Base-by-base conservation (phyloP, 2,888 invertebrate genomes). In the Rosalia funebris region DNA sequence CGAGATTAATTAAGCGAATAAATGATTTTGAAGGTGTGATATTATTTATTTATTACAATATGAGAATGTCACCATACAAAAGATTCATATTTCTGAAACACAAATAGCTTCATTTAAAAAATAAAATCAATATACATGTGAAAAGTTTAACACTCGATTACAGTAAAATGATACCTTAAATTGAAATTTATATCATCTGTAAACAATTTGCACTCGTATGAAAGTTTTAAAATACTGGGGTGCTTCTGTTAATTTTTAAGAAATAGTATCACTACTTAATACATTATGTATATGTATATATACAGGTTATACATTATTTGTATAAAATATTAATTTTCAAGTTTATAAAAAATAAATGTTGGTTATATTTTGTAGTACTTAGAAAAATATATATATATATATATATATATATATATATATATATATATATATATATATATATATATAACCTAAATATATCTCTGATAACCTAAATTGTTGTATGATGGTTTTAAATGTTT, bases 251-350 rank as follows among this genome's bases (percentile, higher is more conserved):
- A 7, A 34, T 34, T n/a, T 25, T 34, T 34, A 34, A 34, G 3
- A 7, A 34, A 34, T 34, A 34, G 10, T 11, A 34, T 34, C 11
- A 34, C 34, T 34, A 34, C 34, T 34, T n/a, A n/a, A 7, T 7
- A 34, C 34, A n/a, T 34, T 34, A 10, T 34, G 10, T 34, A 34
- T 34, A n/a, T 7, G 10, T 34, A 34, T 34, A 34, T 34, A 34
- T 34, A n/a, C 11, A 34, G 34, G 34, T 34, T 34, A 34, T 34
- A 34, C 34, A 34, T 34, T n/a, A 34, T 34, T 34, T 34, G 34
- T 34, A 34, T 34, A 34, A 34, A 11, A 34, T 11, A 34, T 34
- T n/a, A n/a, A 10, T 34, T 34, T 34, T 7, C 3, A 5, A 25
- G 25, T 25, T 25, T 25, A 3, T 25, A 7, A 25, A 25, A 25